Base-by-base conservation (phyloP, 2,113 vertebrate species). In the Glareola pratincola region DNA sequence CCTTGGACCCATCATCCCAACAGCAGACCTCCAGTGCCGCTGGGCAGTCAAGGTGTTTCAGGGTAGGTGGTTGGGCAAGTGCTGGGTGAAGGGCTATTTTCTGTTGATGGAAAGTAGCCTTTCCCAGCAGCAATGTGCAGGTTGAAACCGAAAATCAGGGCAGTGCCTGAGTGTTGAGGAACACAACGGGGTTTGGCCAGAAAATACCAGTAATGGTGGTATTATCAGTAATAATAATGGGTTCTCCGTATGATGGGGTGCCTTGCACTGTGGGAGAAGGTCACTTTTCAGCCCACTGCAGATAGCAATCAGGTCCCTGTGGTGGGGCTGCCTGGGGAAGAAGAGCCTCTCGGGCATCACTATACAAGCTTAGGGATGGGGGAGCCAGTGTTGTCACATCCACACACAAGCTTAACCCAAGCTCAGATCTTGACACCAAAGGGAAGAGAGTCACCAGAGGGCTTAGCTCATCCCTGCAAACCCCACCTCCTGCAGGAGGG, bases 1-100 rank as follows among this genome's bases (percentile, higher is more conserved):
- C 8, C 96, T 97, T 23, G 99, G 99, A 51, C 90, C 99, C 11
- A 79, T 97, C 41, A 98, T 99, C 79, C 98, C 99, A 32, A 91
- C 96, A 4, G 94, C 91, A 19, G 99, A 99, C 75, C 96, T 99
- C 80, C 99, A 99, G 94, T 98, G 98, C 23, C 98, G 98, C 59
- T 99, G 99, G 99, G 98, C 98, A 54, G 75, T 96, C 11, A 97
- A 95, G 81, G 98, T 99, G 54, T 98, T 99, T 88, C 92, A 97
- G 80, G 99, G 99, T 99, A 97, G 95, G 97, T 74, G 30, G 37
- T 69, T 14, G 24, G 27, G 34, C 24, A 41, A 10, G 4, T 53
- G 12, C 22, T 47, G 39, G 13, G n/a, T 0, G 9, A 64, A 75
- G 19, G 20, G n/a, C 68, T 26, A 6, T 64, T 43, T 80, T 57